These are phyloP conservation scores for Rhyzopertha dominica DNA, from an alignment of 1,140 invertebrate species.

Conservation along the genomic window DNA sequence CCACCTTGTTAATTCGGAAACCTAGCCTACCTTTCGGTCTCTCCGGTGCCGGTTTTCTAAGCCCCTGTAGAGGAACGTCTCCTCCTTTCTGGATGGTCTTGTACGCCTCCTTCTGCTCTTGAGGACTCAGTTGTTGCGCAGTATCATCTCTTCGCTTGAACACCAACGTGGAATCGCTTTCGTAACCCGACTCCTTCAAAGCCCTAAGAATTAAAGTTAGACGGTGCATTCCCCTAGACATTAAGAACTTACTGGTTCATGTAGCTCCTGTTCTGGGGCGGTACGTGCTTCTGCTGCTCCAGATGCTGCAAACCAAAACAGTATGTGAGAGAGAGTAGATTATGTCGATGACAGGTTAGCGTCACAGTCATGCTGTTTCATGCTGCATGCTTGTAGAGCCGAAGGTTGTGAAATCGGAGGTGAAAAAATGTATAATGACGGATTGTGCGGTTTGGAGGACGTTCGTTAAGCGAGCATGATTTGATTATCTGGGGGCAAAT, in stretches of 20 bases:
- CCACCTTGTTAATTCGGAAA: slow-evolving; percentile 17
- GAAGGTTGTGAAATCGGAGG: too few relatives aligned
- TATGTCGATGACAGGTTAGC: too few relatives aligned
- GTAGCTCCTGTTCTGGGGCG: slow-evolving; percentile 56
- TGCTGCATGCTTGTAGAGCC: too few relatives aligned
- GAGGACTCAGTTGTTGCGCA: slow-evolving; percentile 65
- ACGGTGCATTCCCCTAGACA: neutral
- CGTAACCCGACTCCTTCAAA: slow-evolving; percentile 83
- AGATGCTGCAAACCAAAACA: slow-evolving; percentile 53
- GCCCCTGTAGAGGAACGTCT: slow-evolving; percentile 82
- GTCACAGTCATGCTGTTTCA: too few relatives aligned
- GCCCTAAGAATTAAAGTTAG: slow-evolving; percentile 51
- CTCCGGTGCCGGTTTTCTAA: slow-evolving; percentile 82
- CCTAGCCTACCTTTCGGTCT: slow-evolving; percentile 68
- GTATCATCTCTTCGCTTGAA: slow-evolving; percentile 66
- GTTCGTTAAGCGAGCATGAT: too few relatives aligned
- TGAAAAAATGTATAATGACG: too few relatives aligned
- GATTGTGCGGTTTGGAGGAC: too few relatives aligned
- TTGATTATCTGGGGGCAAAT: too few relatives aligned
- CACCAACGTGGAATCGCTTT: slow-evolving; percentile 82
- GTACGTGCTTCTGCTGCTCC: slow-evolving; percentile 55
- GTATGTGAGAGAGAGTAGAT: too few relatives aligned
- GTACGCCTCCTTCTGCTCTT: slow-evolving; percentile 76
- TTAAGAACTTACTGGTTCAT: slow-evolving; percentile 68
- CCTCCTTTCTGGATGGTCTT: slow-evolving; percentile 83